A percentile compares a stretch with the other conserved stretches of the same genome.
These are phyloP conservation scores for Scaptomyza graminum DNA, from an alignment of 1,140 invertebrate genomes.

Conservation along the genomic window DNA sequence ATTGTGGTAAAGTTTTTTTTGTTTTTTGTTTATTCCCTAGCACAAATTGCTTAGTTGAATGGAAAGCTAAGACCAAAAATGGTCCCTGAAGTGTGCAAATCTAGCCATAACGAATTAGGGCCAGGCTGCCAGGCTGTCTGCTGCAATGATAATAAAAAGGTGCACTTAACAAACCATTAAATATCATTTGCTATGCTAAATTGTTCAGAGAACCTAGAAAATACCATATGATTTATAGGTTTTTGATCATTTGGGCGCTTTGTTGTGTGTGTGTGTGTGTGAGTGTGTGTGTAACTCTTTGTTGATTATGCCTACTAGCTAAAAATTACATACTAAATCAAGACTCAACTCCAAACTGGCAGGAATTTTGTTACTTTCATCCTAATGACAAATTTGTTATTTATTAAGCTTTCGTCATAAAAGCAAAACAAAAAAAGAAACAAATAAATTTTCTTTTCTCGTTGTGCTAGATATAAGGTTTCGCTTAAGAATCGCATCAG, in stretches of 20 bases:
- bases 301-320: too few species aligned
- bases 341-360: too few species aligned
- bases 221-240: neutral
- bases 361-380: too few species aligned
- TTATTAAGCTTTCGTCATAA: too few species aligned
- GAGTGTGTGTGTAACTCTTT: too few species aligned
- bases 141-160: conserved; percentile 10
- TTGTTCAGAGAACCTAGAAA: neutral
- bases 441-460: neutral
- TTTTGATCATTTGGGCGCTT: neutral
- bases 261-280: neutral
- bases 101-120: conserved; percentile 12
- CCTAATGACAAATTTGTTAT: too few species aligned
- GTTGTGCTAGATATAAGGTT: neutral
- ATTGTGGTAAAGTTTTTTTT: conserved; percentile 15
- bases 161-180: conserved; percentile 27
- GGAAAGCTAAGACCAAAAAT: conserved; percentile 16
- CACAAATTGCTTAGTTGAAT: conserved; percentile 14
- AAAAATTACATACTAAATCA: too few species aligned
- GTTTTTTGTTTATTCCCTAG: neutral
- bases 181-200: conserved; percentile 16
- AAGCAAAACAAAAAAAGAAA: too few species aligned
- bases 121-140: neutral
- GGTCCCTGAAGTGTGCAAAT: conserved; percentile 30
- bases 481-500: neutral